Percentiles rank a stretch among this genome's conserved stretches.
These are phyloP conservation scores for Hirtodrosophila confusa DNA, from an alignment of 2,888 invertebrate species.

Conservation along the genomic window DNA sequence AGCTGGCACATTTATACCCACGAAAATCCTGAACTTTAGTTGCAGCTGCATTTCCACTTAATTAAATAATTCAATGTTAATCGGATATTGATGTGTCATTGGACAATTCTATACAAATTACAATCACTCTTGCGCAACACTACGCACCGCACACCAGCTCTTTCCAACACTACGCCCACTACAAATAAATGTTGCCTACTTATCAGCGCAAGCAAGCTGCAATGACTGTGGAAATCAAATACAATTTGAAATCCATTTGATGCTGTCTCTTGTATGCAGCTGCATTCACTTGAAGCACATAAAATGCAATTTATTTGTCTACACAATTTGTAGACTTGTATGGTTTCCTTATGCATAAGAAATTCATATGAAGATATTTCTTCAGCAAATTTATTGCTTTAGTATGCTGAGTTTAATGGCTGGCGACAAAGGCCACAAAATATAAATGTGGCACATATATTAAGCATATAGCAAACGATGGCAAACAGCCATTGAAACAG, in stretches of 20 bases:
- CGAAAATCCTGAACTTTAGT: too few relatives aligned
- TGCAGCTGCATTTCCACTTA: too few relatives aligned
- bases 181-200: conserved; percentile 43
- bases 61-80: too few relatives aligned
- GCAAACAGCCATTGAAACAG: conserved; percentile 53
- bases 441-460: conserved; percentile 38
- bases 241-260: conserved; percentile 34
- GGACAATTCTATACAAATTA: too few relatives aligned
- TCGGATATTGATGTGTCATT: too few relatives aligned
- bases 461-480: conserved; percentile 44
- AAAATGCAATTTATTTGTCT: conserved; percentile 56
- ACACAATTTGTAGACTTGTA: conserved; percentile 47
- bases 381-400: conserved; percentile 65
- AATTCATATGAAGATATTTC: too few relatives aligned
- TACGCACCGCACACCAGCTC: too few relatives aligned
- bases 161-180: not conserved
- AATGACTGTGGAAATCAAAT: conserved; percentile 35
- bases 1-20: too few relatives aligned
- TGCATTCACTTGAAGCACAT: conserved; percentile 13
- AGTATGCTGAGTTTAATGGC: conserved; percentile 39
- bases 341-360: conserved; percentile 40
- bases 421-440: conserved; percentile 24
- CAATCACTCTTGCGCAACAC: too few relatives aligned
- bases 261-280: conserved; percentile 23
- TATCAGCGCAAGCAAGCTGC: conserved; percentile 36